Evolutionary conservation across 2,113 vertebrate species (phyloP), one percentile per base, ranked within the genome.

Genomic region (Mesembrinibis cayennensis): DNA sequence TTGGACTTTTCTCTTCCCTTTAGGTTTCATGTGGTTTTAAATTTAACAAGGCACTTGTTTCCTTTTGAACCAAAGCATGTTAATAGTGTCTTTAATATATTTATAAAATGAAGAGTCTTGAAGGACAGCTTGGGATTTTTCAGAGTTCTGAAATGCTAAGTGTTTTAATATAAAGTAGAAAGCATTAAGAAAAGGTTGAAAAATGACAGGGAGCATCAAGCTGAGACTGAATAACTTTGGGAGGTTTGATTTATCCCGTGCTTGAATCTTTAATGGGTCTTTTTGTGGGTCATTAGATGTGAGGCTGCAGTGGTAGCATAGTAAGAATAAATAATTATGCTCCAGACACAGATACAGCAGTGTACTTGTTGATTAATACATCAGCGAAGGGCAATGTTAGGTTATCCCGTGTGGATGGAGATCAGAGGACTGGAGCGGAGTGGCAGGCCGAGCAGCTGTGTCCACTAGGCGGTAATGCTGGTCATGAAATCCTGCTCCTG

Each of bases 11-110:
- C 2, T 10, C 49, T 77, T 94, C 11, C 1, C 53, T 94, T 88
- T 62, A 55, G 53, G 63, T 89, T 95, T 94, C 36, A 40, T 53
- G 69, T 66, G 47, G 55, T 81, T 97, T 95, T 87, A 89, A 92
- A 91, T 93, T 84, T 97, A 94, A 93, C 29, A 65, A 55, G 61
- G 38, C 34, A 26, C 42, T 94, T 0, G 0, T 56, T 96, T 84
- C 52, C 89, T 96, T 70, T 95, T 78, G 82, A 93, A 79, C 62
- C 38, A 80, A 91, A 91, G 50, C 42, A 56, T 34, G 17, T 58
- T 88, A 94, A 52, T 65, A 50, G 63, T 55, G n/a, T 87, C 63
- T 50, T 90, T 58, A 77, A 82, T 74, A 27, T 32, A 55, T 72
- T 78, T 90, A 78, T 71, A 71, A 94, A 93, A 82, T 4, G 4